These are phyloP conservation scores for Ormyrus labotus DNA, from an alignment of 2,888 invertebrate species.

Conservation along the genomic window DNA sequence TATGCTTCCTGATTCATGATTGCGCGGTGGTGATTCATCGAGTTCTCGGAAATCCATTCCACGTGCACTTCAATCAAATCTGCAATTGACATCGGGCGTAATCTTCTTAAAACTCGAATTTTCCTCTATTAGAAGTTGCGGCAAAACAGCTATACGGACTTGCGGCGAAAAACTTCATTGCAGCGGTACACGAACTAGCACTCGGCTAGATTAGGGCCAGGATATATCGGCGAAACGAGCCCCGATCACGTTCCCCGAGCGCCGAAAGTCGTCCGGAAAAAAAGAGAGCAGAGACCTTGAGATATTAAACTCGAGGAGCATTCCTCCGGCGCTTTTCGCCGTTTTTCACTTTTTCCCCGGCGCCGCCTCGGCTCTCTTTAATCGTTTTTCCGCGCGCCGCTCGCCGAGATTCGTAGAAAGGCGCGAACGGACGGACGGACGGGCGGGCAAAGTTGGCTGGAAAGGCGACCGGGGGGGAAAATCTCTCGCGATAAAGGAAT, in stretches of 20 bases:
- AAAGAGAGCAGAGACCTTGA: constrained; percentile 55
- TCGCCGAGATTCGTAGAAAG: neutral
- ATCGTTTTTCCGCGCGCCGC: constrained; percentile 21
- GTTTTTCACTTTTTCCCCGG: neutral
- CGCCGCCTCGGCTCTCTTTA: neutral
- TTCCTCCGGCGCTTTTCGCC: constrained; percentile 15
- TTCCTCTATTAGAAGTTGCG: neutral
- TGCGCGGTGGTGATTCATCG: neutral
- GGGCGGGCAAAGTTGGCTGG: constrained; percentile 21
- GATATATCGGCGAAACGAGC: constrained; percentile 30
- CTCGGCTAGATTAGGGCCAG: constrained; percentile 14
- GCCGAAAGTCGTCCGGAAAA: constrained; percentile 54
- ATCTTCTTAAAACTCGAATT: too few species aligned
- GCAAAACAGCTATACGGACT: neutral
- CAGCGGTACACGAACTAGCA: constrained; percentile 25
- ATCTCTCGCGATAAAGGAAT: constrained; percentile 42
- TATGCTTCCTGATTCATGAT: constrained; percentile 13
- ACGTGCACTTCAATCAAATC: neutral
- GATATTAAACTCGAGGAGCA: constrained; percentile 64
- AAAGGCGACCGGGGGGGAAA: neutral
- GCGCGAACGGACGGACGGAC: neutral
- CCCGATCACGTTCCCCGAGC: constrained; percentile 22
- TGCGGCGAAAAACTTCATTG: constrained; percentile 31
- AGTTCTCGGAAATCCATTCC: neutral
- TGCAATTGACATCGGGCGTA: neutral